These are phyloP conservation scores for Megaleporinus macrocephalus DNA, from an alignment of 2,113 vertebrate species.

Conservation along the genomic window DNA sequence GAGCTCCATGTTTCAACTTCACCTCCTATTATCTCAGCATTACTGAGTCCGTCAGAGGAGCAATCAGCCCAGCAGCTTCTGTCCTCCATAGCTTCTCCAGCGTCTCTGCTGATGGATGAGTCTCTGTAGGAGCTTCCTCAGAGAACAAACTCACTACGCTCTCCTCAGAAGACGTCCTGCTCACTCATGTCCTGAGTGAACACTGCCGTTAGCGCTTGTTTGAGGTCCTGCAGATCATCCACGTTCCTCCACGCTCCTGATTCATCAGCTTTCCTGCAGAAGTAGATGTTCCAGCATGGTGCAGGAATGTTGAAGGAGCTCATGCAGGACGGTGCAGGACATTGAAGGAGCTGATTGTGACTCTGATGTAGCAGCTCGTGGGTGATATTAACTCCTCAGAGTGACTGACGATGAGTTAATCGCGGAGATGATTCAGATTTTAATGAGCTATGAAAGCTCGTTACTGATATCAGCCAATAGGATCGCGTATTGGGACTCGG, in stretches of 20 bases:
- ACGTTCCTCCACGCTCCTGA: conserved; percentile 8
- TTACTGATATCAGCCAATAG: no score
- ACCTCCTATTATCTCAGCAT: neutral
- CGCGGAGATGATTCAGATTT: no score
- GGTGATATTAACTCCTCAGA: no score
- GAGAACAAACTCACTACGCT: no score
- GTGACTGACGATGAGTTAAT: no score
- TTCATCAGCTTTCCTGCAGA: conserved; percentile 50
- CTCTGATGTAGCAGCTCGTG: no score
- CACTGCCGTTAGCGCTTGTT: neutral
- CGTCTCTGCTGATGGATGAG: conserved; percentile 14
- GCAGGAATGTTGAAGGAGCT: no score
- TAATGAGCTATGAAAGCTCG: no score
- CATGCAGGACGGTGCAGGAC: conserved; percentile 51
- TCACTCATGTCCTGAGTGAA: neutral
- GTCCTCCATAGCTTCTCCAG: neutral
- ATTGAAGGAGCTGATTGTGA: conserved; percentile 42
- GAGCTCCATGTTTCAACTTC: neutral
- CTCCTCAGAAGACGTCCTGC: neutral
- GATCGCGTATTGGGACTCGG: no score
- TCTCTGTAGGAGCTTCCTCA: neutral
- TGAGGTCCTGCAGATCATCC: neutral
- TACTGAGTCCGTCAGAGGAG: conserved; percentile 19
- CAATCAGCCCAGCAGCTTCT: neutral
- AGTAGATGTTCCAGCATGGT: conserved; percentile 58